Evolutionary conservation across 1,140 invertebrate species (phyloP).

Genomic region (Zaprionus africanus): DNA sequence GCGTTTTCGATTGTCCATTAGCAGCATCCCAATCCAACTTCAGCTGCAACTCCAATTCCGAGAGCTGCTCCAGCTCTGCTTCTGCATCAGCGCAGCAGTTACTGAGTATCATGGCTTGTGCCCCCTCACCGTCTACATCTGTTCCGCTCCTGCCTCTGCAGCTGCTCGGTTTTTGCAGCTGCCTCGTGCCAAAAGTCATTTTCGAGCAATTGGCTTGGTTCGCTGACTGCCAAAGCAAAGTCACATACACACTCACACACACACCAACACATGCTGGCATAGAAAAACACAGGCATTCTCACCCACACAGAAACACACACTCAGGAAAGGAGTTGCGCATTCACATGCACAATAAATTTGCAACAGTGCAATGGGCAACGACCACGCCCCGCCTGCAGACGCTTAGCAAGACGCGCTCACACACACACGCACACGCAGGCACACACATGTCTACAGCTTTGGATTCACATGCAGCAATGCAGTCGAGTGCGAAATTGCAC

Average conservation of each 20-base stretch:
- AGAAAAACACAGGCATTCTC: slow-evolving; percentile 10
- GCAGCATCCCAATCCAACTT: slow-evolving; percentile 44
- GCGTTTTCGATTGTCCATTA: slow-evolving; percentile 82
- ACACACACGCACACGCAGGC: slow-evolving; percentile 23
- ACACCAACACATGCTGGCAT: slow-evolving; percentile 15
- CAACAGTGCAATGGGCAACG: slow-evolving; percentile 59
- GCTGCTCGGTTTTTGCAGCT: slow-evolving; percentile 40
- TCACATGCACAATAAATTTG: slow-evolving; percentile 72
- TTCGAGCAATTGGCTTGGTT: slow-evolving; percentile 76
- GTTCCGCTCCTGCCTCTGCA: background rate
- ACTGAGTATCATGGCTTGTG: slow-evolving; percentile 36
- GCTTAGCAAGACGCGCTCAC: slow-evolving; percentile 38
- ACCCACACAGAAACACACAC: slow-evolving; percentile 1
- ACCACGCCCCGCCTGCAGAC: slow-evolving; percentile 55
- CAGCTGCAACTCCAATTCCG: slow-evolving; percentile 13
- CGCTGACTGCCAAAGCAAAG: slow-evolving; percentile 52
- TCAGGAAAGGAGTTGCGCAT: slow-evolving; percentile 20
- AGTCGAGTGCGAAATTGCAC: slow-evolving; percentile 76
- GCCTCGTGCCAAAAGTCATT: slow-evolving; percentile 77
- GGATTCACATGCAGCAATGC: slow-evolving; percentile 54
- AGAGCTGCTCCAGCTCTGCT: slow-evolving; percentile 3
- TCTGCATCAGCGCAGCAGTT: background rate
- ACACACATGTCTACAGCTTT: slow-evolving; percentile 9
- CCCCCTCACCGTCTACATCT: background rate
- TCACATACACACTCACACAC: slow-evolving; percentile 16